Conservation (phyloP, 2,113 vertebrate species). For the Embiotoca jacksoni region DNA sequence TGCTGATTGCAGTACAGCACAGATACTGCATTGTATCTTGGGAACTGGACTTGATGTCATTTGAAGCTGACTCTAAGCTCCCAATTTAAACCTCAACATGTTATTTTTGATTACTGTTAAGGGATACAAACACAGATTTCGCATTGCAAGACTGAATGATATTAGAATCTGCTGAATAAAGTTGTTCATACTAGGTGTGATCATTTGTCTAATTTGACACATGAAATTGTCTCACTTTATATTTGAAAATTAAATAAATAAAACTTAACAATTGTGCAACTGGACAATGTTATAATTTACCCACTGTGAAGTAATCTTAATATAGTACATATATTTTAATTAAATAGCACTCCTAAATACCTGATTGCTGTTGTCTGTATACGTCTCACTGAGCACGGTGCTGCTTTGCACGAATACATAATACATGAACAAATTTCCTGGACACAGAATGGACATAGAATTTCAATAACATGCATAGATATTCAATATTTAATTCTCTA, state of each 20-base stretch:
- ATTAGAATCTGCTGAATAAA: too few species aligned
- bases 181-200: too few species aligned
- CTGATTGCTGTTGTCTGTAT: neutral
- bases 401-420: slow-evolving; percentile 7
- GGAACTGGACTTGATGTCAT: slow-evolving; percentile 36
- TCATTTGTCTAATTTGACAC: too few species aligned
- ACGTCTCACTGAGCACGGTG: slow-evolving; percentile 1
- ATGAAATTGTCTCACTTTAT: neutral
- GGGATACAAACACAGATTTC: neutral
- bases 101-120: slow-evolving; percentile 2
- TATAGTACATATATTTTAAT: neutral
- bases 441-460: slow-evolving; percentile 25
- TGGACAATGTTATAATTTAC: neutral
- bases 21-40: slow-evolving; percentile 59
- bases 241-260: neutral
- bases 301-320: neutral
- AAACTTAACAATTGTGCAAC: neutral
- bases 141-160: neutral
- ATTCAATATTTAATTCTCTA: slow-evolving; percentile 78
- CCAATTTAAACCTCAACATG: slow-evolving; percentile 35
- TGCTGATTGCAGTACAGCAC: slow-evolving; percentile 50
- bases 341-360: neutral
- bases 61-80: slow-evolving; percentile 31
- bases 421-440: slow-evolving; percentile 17
- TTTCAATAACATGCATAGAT: slow-evolving; percentile 59